Evolutionary conservation across 1,140 invertebrate genomes (phyloP).

Genomic region (Drosophila pachea): DNA sequence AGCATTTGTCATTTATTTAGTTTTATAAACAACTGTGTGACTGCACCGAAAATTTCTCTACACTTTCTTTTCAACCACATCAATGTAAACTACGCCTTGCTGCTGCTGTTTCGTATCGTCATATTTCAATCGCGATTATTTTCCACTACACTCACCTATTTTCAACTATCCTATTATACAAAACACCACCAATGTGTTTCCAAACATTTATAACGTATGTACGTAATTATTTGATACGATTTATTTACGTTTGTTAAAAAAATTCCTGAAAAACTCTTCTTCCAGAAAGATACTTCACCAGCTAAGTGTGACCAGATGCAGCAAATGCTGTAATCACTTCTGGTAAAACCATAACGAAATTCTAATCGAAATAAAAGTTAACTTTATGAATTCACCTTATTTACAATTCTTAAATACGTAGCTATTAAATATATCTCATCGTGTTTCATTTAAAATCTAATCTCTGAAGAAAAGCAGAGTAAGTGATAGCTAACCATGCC

Average conservation of each 20-base stretch:
- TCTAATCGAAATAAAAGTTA: neutral
- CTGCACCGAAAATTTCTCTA: constrained; percentile 75
- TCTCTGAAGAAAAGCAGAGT: no score
- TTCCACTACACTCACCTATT: constrained; percentile 73
- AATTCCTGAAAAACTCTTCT: constrained; percentile 70
- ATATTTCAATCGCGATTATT: constrained; percentile 47
- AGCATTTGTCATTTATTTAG: constrained; percentile 35
- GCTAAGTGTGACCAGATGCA: constrained; percentile 34
- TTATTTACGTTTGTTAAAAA: constrained; percentile 62
- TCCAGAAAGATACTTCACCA: constrained; percentile 47
- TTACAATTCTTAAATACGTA: neutral
- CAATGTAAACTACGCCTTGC: constrained; percentile 70
- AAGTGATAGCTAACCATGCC: neutral
- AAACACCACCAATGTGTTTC: constrained; percentile 65
- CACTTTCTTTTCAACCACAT: constrained; percentile 77
- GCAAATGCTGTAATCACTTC: constrained; percentile 12
- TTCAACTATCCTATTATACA: constrained; percentile 69
- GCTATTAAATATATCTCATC: neutral
- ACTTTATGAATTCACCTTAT: neutral
- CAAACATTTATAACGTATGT: constrained; percentile 73
- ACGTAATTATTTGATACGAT: constrained; percentile 69
- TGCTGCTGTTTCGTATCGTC: constrained; percentile 64
- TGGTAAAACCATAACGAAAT: constrained; percentile 5
- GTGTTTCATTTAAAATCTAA: no score
- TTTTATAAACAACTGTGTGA: constrained; percentile 62